phyloP scores from a whole-genome alignment of 1,140 invertebrate species.

The Drosophila mauritiana region DNA sequence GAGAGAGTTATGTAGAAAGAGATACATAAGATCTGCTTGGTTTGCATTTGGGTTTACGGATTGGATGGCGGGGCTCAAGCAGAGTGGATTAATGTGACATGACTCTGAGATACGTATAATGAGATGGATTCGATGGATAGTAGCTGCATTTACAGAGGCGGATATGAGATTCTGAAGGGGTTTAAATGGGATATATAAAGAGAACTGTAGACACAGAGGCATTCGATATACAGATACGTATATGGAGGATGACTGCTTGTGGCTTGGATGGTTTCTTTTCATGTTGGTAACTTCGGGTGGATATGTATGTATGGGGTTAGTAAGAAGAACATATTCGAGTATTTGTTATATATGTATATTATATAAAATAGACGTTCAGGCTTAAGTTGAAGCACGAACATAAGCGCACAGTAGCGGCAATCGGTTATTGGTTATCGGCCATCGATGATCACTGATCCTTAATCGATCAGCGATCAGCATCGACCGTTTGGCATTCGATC shows the following conservation, averaged over 20 bases:
- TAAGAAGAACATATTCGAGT: conserved; percentile 30
- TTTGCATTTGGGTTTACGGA: neutral
- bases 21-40: neutral
- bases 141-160: conserved; percentile 25
- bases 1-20: too few species aligned
- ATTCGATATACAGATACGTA: conserved; percentile 26
- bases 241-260: conserved; percentile 13
- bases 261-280: conserved; percentile 8
- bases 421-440: neutral
- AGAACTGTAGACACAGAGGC: conserved; percentile 28
- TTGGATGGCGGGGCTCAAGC: conserved; percentile 25
- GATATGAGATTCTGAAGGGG: conserved; percentile 4
- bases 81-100: neutral
- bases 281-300: conserved; percentile 13
- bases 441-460: conserved; percentile 12
- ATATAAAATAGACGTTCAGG: conserved; percentile 65
- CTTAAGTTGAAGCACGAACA: conserved; percentile 68
- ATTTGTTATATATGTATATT: conserved; percentile 22
- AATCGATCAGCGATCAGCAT: conserved; percentile 16
- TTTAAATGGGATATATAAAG: conserved; percentile 1
- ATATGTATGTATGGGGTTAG: conserved; percentile 22
- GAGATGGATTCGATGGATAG: neutral
- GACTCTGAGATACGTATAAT: neutral
- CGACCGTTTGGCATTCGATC: conserved; percentile 37
- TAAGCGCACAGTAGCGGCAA: conserved; percentile 67